Percentiles rank a stretch among this genome's conserved stretches.
Conservation (phyloP, 2,113 vertebrate genomes). For the Hippolais icterina region DNA sequence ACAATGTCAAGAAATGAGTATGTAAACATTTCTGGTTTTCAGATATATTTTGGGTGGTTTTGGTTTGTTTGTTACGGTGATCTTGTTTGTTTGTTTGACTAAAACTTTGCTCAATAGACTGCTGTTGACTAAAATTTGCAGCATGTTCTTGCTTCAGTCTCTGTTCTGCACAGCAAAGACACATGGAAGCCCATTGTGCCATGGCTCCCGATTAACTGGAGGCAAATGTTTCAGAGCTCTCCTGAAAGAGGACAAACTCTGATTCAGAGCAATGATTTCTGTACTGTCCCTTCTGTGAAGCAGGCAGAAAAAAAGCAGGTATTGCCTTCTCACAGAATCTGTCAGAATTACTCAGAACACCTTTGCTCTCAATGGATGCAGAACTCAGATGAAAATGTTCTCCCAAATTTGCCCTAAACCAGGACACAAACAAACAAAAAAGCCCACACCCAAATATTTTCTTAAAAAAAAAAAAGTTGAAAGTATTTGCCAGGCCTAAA, state of each 20-base stretch:
- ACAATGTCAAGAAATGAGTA: background rate
- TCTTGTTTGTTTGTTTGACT: background rate
- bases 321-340: background rate
- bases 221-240: background rate
- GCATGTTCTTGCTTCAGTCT: background rate
- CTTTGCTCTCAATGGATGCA: background rate
- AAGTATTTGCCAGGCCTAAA: background rate
- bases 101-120: background rate
- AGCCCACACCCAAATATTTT: background rate
- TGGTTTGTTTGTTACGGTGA: rapidly evolving
- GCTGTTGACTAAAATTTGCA: background rate
- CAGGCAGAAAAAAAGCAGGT: background rate
- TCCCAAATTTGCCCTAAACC: no score
- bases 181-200: background rate
- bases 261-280: background rate
- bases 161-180: background rate
- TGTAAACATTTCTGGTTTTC: background rate
- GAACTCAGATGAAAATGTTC: background rate
- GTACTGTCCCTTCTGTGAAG: background rate
- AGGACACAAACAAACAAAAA: no score
- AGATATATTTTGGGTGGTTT: background rate
- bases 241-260: background rate
- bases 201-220: background rate
- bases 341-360: background rate
- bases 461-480: background rate